Conservation (phyloP, 1,140 invertebrate species). For the Oryctes rhinoceros region DNA sequence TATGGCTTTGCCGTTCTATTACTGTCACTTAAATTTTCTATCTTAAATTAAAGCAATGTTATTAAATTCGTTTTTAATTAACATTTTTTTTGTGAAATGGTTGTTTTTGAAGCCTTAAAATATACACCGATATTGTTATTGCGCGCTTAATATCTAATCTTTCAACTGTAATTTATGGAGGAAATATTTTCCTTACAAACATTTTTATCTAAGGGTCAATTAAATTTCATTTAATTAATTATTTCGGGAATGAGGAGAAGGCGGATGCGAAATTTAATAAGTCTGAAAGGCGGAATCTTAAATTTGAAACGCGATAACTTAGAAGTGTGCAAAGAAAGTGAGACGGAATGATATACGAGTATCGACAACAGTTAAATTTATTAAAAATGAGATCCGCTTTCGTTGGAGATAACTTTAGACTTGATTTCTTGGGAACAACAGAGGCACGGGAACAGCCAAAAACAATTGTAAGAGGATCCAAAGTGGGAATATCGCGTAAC, state of each 20-base stretch:
- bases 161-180: slow-evolving; percentile 8
- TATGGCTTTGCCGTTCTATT: too few relatives aligned
- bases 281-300: background rate
- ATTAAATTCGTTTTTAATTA: background rate
- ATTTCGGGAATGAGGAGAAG: background rate
- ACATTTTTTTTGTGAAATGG: background rate
- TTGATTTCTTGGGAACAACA: background rate
- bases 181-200: background rate
- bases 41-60: too few relatives aligned
- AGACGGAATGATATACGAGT: background rate
- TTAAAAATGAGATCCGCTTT: slow-evolving; percentile 8
- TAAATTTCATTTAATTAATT: slow-evolving; percentile 16
- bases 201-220: slow-evolving; percentile 2
- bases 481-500: slow-evolving; percentile 9
- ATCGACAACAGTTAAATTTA: slow-evolving; percentile 15
- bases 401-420: slow-evolving; percentile 9
- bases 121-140: background rate
- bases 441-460: background rate
- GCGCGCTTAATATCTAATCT: background rate
- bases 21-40: too few relatives aligned
- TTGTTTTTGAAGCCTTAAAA: background rate
- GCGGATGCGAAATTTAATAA: slow-evolving; percentile 1
- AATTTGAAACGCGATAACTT: slow-evolving; percentile 9
- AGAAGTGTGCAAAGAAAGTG: background rate
- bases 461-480: slow-evolving; percentile 47